phyloP scores from a whole-genome alignment of 2,113 vertebrate species.

The Cyanoderma ruficeps region DNA sequence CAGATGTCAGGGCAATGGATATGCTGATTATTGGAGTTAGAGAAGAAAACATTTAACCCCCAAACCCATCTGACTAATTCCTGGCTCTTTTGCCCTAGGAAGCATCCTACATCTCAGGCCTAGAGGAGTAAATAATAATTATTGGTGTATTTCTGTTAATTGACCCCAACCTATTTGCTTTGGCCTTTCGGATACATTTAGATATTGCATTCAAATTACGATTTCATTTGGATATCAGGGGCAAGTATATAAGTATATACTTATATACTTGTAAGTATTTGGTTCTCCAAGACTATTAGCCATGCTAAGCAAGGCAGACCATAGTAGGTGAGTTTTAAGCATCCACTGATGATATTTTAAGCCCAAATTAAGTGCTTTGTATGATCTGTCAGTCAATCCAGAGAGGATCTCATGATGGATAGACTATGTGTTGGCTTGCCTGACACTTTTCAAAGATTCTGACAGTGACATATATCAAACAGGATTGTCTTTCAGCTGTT shows the following conservation, averaged over 20 bases:
- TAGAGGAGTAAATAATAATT: not conserved
- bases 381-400: slow-evolving; percentile 41
- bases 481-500: slow-evolving; percentile 34
- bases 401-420: slow-evolving; percentile 12
- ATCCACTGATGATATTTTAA: not conserved
- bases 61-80: not conserved
- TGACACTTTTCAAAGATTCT: slow-evolving; percentile 47
- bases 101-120: not conserved
- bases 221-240: not conserved
- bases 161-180: not conserved
- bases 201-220: not conserved
- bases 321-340: not conserved
- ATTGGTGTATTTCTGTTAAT: not conserved
- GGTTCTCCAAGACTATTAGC: not conserved
- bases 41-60: not conserved
- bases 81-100: not conserved
- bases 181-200: not conserved
- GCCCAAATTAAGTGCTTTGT: not conserved
- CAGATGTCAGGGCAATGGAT: not conserved
- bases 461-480: slow-evolving; percentile 53
- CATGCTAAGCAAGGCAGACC: not conserved
- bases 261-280: not conserved
- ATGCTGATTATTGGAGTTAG: not conserved
- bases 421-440: slow-evolving; percentile 58
- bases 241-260: not conserved